Conservation (phyloP, 2,113 vertebrate genomes). For the Syngnathus floridae region DNA sequence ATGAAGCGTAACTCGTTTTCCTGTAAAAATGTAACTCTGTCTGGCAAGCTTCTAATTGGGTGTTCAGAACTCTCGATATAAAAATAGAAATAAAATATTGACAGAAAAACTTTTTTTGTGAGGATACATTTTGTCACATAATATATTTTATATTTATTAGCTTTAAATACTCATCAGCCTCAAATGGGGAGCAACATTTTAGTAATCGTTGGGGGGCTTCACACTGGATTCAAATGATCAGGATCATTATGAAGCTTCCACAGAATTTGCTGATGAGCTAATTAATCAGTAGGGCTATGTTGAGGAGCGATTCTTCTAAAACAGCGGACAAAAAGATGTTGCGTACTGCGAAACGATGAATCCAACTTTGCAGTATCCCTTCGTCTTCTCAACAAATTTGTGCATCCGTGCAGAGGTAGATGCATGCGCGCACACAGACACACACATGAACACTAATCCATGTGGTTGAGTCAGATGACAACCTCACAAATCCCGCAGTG, state of each 20-base stretch:
- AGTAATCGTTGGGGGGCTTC: neutral
- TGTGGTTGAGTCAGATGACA: conserved; percentile 25
- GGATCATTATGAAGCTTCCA: too few relatives aligned
- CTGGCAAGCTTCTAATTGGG: neutral
- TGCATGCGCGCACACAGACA: conserved; percentile 31
- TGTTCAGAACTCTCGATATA: neutral
- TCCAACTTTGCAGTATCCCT: neutral
- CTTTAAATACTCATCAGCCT: neutral
- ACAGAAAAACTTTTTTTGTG: neutral
- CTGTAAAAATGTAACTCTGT: neutral
- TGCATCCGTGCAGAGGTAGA: conserved; percentile 49
- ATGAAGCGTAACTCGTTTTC: neutral
- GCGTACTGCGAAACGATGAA: neutral
- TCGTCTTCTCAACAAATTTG: neutral
- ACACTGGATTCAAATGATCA: too few relatives aligned
- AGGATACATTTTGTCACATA: neutral
- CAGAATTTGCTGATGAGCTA: too few relatives aligned
- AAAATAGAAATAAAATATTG: neutral
- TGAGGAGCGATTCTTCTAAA: too few relatives aligned
- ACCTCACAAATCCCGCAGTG: conserved; percentile 29
- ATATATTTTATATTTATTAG: neutral
- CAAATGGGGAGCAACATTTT: neutral
- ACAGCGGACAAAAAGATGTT: neutral
- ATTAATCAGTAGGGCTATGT: too few relatives aligned
- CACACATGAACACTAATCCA: conserved; percentile 13